Evolutionary conservation across 2,888 invertebrate genomes (phyloP).

Genomic region (Eristalis arbustorum): DNA sequence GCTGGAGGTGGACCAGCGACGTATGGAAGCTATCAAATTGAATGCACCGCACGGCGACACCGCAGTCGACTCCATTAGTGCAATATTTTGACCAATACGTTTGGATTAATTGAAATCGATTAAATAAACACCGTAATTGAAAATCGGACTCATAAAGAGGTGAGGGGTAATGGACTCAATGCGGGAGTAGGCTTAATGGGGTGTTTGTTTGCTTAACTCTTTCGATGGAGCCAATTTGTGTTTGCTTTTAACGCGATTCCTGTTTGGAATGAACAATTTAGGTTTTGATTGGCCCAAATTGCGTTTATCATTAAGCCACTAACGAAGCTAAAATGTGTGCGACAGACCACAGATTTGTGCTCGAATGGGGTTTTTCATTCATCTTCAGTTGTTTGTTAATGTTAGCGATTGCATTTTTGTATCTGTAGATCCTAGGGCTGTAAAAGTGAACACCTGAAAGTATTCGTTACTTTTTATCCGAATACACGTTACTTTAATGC

Average conservation of each 20-base stretch:
- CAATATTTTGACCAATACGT: slow-evolving; percentile 64
- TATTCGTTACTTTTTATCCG: no score
- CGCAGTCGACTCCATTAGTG: slow-evolving; percentile 58
- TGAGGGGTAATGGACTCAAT: not conserved
- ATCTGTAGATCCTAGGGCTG: no score
- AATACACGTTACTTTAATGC: no score
- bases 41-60: slow-evolving; percentile 17
- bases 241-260: not conserved
- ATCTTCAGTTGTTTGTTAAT: no score
- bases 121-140: slow-evolving; percentile 73
- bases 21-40: slow-evolving; percentile 49
- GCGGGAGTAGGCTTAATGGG: slow-evolving; percentile 28
- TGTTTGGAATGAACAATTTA: not conserved
- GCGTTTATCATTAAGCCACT: not conserved
- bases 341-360: not conserved
- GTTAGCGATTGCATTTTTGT: no score
- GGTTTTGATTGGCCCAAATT: not conserved
- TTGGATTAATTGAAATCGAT: slow-evolving; percentile 77
- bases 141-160: slow-evolving; percentile 57
- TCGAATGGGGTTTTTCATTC: no score
- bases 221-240: slow-evolving; percentile 33
- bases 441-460: no score
- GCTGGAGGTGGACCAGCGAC: not conserved
- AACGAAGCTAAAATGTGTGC: not conserved
- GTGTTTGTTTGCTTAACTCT: slow-evolving; percentile 35